Evolutionary conservation across 2,888 invertebrate genomes (phyloP).

Genomic region (Apamea anceps): DNA sequence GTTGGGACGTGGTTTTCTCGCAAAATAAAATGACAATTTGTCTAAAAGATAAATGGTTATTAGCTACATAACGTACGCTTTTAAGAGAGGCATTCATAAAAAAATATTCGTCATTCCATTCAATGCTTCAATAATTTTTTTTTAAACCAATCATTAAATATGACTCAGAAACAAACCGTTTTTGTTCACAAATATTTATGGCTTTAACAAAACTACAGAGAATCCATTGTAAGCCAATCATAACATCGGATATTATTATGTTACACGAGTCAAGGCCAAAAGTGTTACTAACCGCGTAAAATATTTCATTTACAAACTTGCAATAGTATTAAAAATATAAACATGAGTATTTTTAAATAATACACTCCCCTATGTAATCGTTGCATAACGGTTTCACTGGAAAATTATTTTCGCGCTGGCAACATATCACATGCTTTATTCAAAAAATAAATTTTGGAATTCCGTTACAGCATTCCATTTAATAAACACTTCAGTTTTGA

Average conservation of each 20-base stretch:
- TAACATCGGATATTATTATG: constrained; percentile 53
- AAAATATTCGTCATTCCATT: constrained; percentile 11
- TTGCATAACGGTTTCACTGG: constrained; percentile 38
- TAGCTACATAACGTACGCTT: constrained; percentile 35
- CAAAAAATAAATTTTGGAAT: constrained; percentile 54
- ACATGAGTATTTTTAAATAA: constrained; percentile 50
- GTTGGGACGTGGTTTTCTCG: background rate
- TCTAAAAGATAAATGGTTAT: constrained; percentile 26
- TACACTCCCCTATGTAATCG: constrained; percentile 21
- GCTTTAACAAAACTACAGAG: constrained; percentile 52
- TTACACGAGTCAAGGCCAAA: constrained; percentile 60
- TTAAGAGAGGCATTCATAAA: constrained; percentile 32
- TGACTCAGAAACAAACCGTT: constrained; percentile 61
- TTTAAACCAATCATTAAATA: constrained; percentile 39
- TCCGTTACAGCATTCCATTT: constrained; percentile 39
- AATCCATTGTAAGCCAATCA: constrained; percentile 61
- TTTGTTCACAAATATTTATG: constrained; percentile 58
- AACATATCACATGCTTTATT: constrained; percentile 52
- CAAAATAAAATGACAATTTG: constrained; percentile 28
- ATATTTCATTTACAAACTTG: constrained; percentile 44
- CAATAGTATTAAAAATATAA: constrained; percentile 30
- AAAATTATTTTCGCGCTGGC: constrained; percentile 52
- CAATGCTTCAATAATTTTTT: constrained; percentile 40
- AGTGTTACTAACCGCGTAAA: constrained; percentile 56
- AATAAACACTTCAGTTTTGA: constrained; percentile 56